These are phyloP conservation scores for Sylvilagus bachmani DNA, from an alignment of 2,113 vertebrate genomes.

Conservation along the genomic window DNA sequence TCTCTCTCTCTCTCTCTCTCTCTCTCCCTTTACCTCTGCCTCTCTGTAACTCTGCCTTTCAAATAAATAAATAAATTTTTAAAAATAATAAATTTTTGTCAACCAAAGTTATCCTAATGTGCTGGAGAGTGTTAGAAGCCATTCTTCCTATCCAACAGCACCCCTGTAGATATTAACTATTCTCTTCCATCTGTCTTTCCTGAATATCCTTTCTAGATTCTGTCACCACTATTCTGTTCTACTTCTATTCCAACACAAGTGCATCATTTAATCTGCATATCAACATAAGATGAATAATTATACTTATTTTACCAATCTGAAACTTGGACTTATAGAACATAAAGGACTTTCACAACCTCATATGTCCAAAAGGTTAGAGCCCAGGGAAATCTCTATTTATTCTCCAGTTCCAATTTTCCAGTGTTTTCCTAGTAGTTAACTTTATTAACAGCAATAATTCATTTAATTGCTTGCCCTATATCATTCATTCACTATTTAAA, in stretches of 20 bases:
- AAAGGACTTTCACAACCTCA: not conserved
- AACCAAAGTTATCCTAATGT: too few relatives aligned
- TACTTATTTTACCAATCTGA: not conserved
- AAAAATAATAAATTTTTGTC: too few relatives aligned
- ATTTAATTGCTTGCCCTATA: not conserved
- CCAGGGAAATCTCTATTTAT: not conserved
- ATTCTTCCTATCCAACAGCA: too few relatives aligned
- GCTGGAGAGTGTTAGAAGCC: too few relatives aligned
- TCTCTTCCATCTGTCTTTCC: too few relatives aligned
- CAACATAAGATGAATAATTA: not conserved
- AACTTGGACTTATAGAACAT: not conserved
- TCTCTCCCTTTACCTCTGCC: too few relatives aligned
- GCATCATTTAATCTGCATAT: not conserved
- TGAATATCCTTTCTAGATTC: too few relatives aligned
- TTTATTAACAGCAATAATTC: not conserved
- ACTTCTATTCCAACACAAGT: not conserved
- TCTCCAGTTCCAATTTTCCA: not conserved
- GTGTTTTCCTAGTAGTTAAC: constrained; percentile 17
- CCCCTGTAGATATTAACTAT: too few relatives aligned
- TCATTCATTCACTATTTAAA: not conserved
- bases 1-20: too few relatives aligned
- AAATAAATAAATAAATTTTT: too few relatives aligned
- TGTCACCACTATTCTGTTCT: too few relatives aligned
- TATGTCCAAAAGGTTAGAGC: not conserved
- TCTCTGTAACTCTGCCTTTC: too few relatives aligned